Evolutionary conservation across 2,888 invertebrate species (phyloP).

Genomic region (Zelleria hepariella): DNA sequence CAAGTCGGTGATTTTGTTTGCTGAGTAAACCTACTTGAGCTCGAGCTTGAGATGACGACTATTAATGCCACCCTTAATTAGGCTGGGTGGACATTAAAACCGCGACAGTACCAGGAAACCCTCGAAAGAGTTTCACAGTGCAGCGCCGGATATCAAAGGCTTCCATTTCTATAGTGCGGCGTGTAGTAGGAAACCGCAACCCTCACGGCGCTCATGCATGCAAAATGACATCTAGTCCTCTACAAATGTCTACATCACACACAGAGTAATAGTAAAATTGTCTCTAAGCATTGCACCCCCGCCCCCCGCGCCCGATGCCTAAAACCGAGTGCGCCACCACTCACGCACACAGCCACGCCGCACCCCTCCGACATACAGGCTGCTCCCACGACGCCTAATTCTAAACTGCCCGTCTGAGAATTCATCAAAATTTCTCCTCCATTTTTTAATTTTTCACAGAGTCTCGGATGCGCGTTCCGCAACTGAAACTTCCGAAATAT

Average conservation of each 20-base stretch:
- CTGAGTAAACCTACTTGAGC: too few species aligned
- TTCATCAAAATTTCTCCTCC: too few species aligned
- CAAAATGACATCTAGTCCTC: constrained; percentile 30
- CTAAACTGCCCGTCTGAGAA: background rate
- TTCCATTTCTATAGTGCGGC: constrained; percentile 3
- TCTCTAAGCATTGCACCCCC: constrained; percentile 56
- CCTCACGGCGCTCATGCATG: constrained; percentile 31
- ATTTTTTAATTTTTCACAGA: too few species aligned
- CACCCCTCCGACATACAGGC: constrained; percentile 1
- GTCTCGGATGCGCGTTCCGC: too few species aligned
- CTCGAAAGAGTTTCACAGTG: background rate
- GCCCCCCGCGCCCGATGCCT: constrained; percentile 22
- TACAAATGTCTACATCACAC: constrained; percentile 8
- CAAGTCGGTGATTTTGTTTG: too few species aligned
- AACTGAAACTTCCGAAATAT: too few species aligned
- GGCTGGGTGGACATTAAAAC: too few species aligned
- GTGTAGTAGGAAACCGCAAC: constrained; percentile 1
- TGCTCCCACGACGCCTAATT: background rate
- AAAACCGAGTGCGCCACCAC: constrained; percentile 37
- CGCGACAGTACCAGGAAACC: background rate
- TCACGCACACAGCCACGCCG: constrained; percentile 3
- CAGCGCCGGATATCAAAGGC: background rate
- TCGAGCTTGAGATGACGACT: too few species aligned
- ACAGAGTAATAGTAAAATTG: constrained; percentile 54
- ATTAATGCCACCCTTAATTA: too few species aligned